Base-by-base conservation (phyloP, 1,140 invertebrate genomes). In the Zaprionus africanus region DNA sequence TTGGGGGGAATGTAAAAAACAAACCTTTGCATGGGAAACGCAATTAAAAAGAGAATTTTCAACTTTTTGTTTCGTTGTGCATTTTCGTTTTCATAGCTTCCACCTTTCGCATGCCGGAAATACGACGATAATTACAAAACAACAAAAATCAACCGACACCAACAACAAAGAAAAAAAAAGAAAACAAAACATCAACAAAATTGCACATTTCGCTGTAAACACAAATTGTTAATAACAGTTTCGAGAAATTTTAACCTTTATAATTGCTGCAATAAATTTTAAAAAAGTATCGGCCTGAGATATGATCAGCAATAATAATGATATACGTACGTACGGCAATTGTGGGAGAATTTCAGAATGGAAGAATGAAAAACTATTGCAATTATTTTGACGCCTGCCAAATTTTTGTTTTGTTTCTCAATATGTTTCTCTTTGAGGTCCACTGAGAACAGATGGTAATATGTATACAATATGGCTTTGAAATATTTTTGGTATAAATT, bases 71-170 rank as follows among this genome's bases (percentile, higher is more conserved):
- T 51, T 58, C n/a, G 31, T 19, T 51, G 46, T 59, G n/a, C 38
- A 22, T 34, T 65, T 54, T 68, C 22, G 26, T 38, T 64, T 64
- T 54, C 22, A 59, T 34, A 36, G 26, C 19, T 70, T 70, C 17
- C 51, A 70, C 68, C n/a, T 70, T 63, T 70, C 51, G n/a, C 59
- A 43, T 46, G 56, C 73, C 60, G 73, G 73, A 76, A 72, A 38
- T 62, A 57, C 36, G 15, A 26, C 38, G 56, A 61, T 72, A 60
- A 76, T 60, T 19, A 64, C 11, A 11, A 19, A 19, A 22, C 22
- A 66, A 36, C 28, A 46, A 46, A 46, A 46, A 46, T 17, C 5
- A 46, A 46, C 13, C 4, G 1, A 38, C 13, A 31, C 3, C 31
- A 31, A 3, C n/a, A 69, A 28, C 7, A 71, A 62, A 4, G 59